Conservation (phyloP, 2,797 vertebrate species). For the Rhabdomys pumilio region DNA sequence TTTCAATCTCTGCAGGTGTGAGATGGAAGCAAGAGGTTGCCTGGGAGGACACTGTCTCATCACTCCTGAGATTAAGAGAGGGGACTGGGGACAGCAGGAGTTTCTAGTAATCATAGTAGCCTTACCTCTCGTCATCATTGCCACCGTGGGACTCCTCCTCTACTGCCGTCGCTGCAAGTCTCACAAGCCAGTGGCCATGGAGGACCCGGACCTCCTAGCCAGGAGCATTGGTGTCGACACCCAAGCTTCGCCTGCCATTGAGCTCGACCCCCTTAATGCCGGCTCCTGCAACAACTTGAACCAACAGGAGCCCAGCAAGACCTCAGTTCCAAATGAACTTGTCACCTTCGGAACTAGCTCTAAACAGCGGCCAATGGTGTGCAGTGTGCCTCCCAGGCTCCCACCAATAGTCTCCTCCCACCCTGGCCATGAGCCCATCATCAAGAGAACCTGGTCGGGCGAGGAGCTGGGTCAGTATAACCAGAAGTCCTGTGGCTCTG, state of each 20-base stretch:
- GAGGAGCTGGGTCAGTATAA: slow-evolving; percentile 94
- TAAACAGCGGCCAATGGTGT: slow-evolving; percentile 93
- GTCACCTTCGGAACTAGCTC: slow-evolving; percentile 89
- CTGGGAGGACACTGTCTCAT: slow-evolving; percentile 90
- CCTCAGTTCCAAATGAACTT: slow-evolving; percentile 85
- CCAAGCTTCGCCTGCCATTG: slow-evolving; percentile 90
- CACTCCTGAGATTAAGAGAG: slow-evolving; percentile 84
- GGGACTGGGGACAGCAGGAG: slow-evolving; percentile 91
- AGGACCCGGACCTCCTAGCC: slow-evolving; percentile 96
- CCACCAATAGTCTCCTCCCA: slow-evolving; percentile 91
- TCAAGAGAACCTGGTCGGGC: slow-evolving; percentile 96
- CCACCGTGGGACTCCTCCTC: slow-evolving; percentile 87
- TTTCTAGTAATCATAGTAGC: slow-evolving; percentile 91
- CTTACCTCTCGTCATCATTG: slow-evolving; percentile 87
- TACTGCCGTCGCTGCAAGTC: slow-evolving; percentile 91
- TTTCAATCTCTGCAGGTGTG: slow-evolving; percentile 90
- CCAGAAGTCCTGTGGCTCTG: neutral
- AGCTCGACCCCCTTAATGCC: slow-evolving; percentile 92
- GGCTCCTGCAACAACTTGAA: slow-evolving; percentile 90
- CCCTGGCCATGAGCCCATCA: slow-evolving; percentile 94
- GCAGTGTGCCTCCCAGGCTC: slow-evolving; percentile 98
- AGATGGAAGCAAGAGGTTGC: slow-evolving; percentile 90
- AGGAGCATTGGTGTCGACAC: slow-evolving; percentile 92
- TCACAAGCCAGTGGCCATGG: slow-evolving; percentile 93
- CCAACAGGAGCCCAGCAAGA: slow-evolving; percentile 88